Evolutionary conservation across 2,797 vertebrate species (phyloP).

Genomic region (Buceros bicornis): DNA sequence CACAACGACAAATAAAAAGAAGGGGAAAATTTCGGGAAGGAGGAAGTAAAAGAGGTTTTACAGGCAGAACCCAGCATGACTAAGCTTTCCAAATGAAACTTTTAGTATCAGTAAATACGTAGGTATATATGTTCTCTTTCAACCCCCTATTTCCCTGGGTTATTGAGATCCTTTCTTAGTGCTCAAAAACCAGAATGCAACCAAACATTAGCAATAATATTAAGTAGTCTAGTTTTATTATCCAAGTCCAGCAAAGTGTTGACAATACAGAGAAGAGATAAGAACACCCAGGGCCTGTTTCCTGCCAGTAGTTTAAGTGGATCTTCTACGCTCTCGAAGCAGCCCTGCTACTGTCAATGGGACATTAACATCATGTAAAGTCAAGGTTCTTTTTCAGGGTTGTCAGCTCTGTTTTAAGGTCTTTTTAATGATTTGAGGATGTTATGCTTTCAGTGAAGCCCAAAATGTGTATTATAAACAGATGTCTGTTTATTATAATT

Average conservation of each 20-base stretch:
- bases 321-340: neutral
- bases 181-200: neutral
- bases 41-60: conserved; percentile 18
- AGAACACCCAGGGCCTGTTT: neutral
- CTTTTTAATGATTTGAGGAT: neutral
- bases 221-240: conserved; percentile 8
- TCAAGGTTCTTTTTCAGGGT: neutral
- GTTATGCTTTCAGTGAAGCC: neutral
- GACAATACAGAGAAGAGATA: neutral
- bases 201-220: conserved; percentile 5
- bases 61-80: neutral
- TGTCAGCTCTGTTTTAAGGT: neutral
- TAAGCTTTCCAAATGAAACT: neutral
- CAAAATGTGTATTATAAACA: neutral
- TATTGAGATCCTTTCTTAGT: neutral
- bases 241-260: neutral
- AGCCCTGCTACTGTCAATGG: neutral
- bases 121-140: neutral
- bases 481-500: neutral
- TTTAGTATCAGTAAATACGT: neutral
- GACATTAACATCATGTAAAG: neutral
- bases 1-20: neutral
- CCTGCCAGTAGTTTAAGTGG: neutral
- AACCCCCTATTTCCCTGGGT: neutral
- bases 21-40: neutral